Base-by-base conservation (phyloP, 2,888 invertebrate species). In the Mimachlamys varia region DNA sequence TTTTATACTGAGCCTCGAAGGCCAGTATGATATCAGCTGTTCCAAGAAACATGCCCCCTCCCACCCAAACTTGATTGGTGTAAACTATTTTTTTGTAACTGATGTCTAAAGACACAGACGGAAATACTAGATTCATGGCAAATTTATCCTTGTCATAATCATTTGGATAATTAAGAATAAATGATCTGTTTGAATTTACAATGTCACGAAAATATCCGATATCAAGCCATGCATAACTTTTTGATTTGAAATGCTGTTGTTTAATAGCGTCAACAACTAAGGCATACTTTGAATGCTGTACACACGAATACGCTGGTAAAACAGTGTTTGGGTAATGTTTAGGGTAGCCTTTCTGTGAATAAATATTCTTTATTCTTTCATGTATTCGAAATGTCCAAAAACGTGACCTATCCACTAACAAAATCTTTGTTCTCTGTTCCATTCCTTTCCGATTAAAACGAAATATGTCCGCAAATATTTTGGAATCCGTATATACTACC, bases 311-410 rank as follows among this genome's bases (percentile, higher is more conserved):
- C 88, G 90, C 94, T 0, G 95, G 92, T 33, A 93, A 88, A 7
- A 94, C 94, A 22, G 95, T 95, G 90, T 95, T 94, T 17, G 94
- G 95, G 55, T 91, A 89, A 89, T 91, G 92, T 91, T 94, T 94
- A 0, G 94, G 95, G 90, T 94, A 95, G 1, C 90, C 90, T 13
- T 92, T 91, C 7, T 91, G 55, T 5, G 53, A 58, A 87, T 90
- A 94, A 2, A 95, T 92, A n/a, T 50, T 37, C 27, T 91, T 88
- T 4, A 94, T 93, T 50, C 76, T 90, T 5, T 93, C 90, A 50
- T 91, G 87, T 3, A 92, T 88, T 89, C 90, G 88, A 89, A 94
- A 95, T 15, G 94, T 90, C 93, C 93, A 93, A n/a, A 94, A 89
- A 0, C 92, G 88, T 13, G 91, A 90, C 90, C 93, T 91, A 13